These are phyloP conservation scores for Salticus scenicus DNA, from an alignment of 2,888 invertebrate species.

Conservation along the genomic window DNA sequence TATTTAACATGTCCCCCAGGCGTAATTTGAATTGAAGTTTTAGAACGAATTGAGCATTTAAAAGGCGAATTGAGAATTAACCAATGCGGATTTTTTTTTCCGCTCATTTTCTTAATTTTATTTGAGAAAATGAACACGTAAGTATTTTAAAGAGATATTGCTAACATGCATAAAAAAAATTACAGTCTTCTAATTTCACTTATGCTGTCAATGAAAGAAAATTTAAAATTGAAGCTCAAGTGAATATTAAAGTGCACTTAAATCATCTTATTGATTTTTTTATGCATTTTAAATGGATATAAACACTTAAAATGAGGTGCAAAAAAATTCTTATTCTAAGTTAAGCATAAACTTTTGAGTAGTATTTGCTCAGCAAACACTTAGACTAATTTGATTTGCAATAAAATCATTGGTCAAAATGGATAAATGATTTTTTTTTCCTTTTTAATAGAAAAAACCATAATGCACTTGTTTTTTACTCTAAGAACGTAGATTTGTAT, in stretches of 20 bases:
- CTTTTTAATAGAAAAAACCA: no score
- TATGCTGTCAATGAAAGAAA: not conserved
- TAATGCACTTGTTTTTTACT: no score
- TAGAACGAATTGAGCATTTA: not conserved
- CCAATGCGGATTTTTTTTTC: not conserved
- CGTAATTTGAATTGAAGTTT: not conserved
- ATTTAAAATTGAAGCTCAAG: not conserved
- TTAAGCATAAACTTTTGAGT: no score
- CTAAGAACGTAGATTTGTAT: no score
- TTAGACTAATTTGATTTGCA: no score
- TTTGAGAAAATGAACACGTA: not conserved
- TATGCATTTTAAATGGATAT: not conserved
- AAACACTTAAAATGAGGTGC: no score
- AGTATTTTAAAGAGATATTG: constrained; percentile 4
- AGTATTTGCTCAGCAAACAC: no score
- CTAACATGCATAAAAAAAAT: not conserved
- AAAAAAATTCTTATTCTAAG: no score
- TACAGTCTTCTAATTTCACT: not conserved
- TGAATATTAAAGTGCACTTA: not conserved
- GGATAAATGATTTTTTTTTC: no score
- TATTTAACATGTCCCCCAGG: constrained; percentile 10
- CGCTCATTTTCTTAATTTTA: not conserved
- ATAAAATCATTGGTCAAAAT: no score
- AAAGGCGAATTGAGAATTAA: not conserved
- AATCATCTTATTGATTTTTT: not conserved